These are phyloP conservation scores for Cyanoderma ruficeps DNA, from an alignment of 2,113 vertebrate species.

Conservation along the genomic window DNA sequence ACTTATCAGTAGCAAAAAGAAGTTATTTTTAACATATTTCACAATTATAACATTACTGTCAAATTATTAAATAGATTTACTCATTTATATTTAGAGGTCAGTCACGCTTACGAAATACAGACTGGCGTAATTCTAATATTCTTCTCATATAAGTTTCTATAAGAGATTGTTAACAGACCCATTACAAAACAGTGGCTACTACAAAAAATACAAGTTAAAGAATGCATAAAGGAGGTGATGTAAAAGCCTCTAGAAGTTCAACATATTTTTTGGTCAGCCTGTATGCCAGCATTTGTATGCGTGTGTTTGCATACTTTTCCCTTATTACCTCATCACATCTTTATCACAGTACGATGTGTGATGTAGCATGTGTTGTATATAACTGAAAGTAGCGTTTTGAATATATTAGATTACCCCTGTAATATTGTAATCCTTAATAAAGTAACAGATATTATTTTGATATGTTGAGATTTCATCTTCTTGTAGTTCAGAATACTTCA, in stretches of 20 bases:
- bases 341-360: slow-evolving; percentile 54
- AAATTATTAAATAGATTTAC: slow-evolving; percentile 13
- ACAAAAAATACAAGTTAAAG: not conserved
- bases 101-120: not conserved
- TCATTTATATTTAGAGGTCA: slow-evolving; percentile 23
- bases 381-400: slow-evolving; percentile 69
- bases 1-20: slow-evolving; percentile 21
- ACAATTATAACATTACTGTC: not conserved
- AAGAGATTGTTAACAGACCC: not conserved
- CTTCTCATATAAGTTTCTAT: not conserved
- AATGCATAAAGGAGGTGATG: not conserved
- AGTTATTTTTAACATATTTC: slow-evolving; percentile 20
- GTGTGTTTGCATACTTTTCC: slow-evolving; percentile 10
- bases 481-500: not conserved
- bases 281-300: not conserved
- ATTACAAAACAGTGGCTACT: slow-evolving; percentile 14
- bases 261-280: not conserved
- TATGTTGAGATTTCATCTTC: not conserved
- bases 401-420: slow-evolving; percentile 73
- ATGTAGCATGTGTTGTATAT: slow-evolving; percentile 73
- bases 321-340: slow-evolving; percentile 74
- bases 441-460: slow-evolving; percentile 61
- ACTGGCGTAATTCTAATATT: not conserved
- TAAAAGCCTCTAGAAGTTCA: slow-evolving; percentile 9
- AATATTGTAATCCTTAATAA: slow-evolving; percentile 76